phyloP scores from a whole-genome alignment of 2,113 vertebrate genomes.

The Phylloscopus trochilus region DNA sequence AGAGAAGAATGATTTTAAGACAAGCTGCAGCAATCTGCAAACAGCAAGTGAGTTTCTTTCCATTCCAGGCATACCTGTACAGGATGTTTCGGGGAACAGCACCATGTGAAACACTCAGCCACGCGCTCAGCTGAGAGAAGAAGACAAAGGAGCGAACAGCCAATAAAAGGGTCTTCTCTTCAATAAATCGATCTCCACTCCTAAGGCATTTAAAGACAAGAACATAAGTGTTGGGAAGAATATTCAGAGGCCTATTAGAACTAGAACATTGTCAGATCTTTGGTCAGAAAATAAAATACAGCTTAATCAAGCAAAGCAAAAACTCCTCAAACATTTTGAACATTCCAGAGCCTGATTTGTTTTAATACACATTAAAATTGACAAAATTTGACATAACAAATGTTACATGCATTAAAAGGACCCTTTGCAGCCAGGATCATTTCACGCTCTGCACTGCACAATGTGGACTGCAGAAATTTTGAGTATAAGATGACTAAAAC shows the following conservation, averaged over 20 bases:
- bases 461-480: background rate
- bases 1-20: background rate
- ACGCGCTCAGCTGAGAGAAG: conserved; percentile 98
- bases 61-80: conserved; percentile 82
- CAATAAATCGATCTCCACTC: conserved; percentile 91
- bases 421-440: background rate
- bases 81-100: conserved; percentile 97
- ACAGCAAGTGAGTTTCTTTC: background rate
- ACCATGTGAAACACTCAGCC: conserved; percentile 98
- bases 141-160: conserved; percentile 97
- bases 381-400: background rate
- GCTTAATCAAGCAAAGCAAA: background rate
- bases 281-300: background rate
- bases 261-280: background rate
- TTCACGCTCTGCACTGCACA: background rate
- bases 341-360: background rate
- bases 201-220: conserved; percentile 66
- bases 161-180: conserved; percentile 94
- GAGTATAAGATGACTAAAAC: background rate
- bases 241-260: background rate
- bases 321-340: background rate
- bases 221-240: background rate
- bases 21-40: background rate
- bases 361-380: background rate
- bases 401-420: background rate